Evolutionary conservation across 2,888 invertebrate genomes (phyloP).

Genomic region (Papilio demoleus): DNA sequence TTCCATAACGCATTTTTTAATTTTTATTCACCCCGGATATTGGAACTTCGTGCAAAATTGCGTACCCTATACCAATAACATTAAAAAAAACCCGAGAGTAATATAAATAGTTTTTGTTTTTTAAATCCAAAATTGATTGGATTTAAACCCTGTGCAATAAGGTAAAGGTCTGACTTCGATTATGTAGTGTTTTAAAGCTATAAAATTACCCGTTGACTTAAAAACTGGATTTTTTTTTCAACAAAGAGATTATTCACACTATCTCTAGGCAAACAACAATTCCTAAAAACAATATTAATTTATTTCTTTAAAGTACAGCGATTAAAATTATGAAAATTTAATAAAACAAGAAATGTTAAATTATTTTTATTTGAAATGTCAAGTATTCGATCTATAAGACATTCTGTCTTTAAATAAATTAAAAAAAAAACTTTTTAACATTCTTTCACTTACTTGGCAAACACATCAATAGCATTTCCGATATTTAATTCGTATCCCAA

Average conservation of each 20-base stretch:
- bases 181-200: neutral
- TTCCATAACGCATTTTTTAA: too few species aligned
- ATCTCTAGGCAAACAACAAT: conserved; percentile 15
- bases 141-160: neutral
- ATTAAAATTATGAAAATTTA: neutral
- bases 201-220: neutral
- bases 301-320: neutral
- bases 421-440: neutral
- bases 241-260: conserved; percentile 13
- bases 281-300: neutral
- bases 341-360: neutral
- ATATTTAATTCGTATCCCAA: conserved; percentile 71
- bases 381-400: too few species aligned
- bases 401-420: neutral
- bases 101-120: neutral
- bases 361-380: neutral
- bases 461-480: conserved; percentile 76
- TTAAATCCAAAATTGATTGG: neutral
- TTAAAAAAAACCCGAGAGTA: neutral
- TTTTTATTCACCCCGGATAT: too few species aligned
- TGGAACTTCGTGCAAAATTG: neutral
- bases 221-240: conserved; percentile 13
- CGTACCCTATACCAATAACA: neutral
- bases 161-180: neutral
- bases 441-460: conserved; percentile 72